Evolutionary conservation across 2,888 invertebrate species (phyloP), one percentile per base, ranked within the genome.

Genomic region (Ennomos fuscantarius): DNA sequence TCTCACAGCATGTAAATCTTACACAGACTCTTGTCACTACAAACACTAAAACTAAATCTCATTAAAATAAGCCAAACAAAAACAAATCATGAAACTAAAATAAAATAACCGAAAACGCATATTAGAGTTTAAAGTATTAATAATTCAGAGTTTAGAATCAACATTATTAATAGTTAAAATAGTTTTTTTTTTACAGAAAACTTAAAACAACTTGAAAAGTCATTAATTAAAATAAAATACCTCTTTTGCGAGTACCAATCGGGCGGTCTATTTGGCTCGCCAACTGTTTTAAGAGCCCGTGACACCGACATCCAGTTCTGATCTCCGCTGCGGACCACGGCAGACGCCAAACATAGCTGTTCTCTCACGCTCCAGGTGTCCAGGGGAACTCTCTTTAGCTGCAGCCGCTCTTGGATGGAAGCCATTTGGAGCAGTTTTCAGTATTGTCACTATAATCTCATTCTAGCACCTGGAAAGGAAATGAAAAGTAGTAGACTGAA

Each of bases 251-350:
- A 97, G 79, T 97, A 98, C 97, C 97, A 98, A 77, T 96, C 98
- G 0, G 93, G 87, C 0, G 96, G 96, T 56, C 97, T 91, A 69
- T 95, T 95, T 42, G 95, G 92, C 69, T 97, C 97, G 10, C 95
- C 95, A 67, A 96, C 95, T 10, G 96, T 94, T 88, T 96, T 96
- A 9, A 98, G 84, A 0, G 96, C 94, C 37, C 97, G 91, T 45
- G 97, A 97, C 1, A 97, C 97, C 0, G 97, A 95, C 93, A 97
- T 95, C 98, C 98, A 97, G 84, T 98, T 97, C 81, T 97, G 97
- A 81, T 98, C 97, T 0, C 97, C 97, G 74, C 96, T 96, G 75
- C 96, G 93, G 39, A 95, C 89, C 9, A 98, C 96, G 1, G 97
- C 96, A 0, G 97, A 97, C 0, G 97, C 97, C 42, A 98, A 85